Percentiles rank a stretch among this genome's conserved stretches.
Evolutionary conservation across 2,113 vertebrate species (phyloP).

Genomic region (Pagrus major): DNA sequence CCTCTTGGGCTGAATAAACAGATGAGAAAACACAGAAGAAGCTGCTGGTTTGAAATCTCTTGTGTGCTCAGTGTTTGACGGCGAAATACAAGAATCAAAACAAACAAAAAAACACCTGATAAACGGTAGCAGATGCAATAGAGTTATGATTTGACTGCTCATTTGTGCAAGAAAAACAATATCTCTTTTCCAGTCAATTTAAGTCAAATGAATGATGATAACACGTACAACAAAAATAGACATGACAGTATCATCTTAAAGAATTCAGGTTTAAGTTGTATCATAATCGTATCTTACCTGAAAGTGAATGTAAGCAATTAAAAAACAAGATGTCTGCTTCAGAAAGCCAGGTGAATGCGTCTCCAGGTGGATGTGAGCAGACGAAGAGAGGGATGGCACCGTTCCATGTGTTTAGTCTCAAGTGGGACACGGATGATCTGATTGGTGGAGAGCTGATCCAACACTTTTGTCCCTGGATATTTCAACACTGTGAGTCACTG

Average conservation of each 20-base stretch:
- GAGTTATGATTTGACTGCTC: neutral
- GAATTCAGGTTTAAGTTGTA: neutral
- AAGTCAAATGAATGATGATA: neutral
- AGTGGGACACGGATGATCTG: slow-evolving; percentile 21
- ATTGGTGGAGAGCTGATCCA: slow-evolving; percentile 61
- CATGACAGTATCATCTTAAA: neutral
- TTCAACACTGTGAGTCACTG: slow-evolving; percentile 17
- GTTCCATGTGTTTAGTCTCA: slow-evolving; percentile 37
- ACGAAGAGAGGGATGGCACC: slow-evolving; percentile 19
- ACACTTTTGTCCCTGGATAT: slow-evolving; percentile 42
- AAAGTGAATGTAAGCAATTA: neutral
- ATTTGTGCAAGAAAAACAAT: neutral
- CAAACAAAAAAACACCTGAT: slow-evolving; percentile 20
- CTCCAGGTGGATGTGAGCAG: slow-evolving; percentile 33
- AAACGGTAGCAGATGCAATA: neutral
- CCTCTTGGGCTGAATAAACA: slow-evolving; percentile 51
- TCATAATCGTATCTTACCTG: slow-evolving; percentile 19
- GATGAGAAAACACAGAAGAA: slow-evolving; percentile 46
- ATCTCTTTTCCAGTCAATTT: neutral
- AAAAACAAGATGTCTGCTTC: slow-evolving; percentile 32
- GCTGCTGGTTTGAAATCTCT: slow-evolving; percentile 37
- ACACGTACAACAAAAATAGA: neutral
- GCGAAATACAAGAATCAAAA: slow-evolving; percentile 27
- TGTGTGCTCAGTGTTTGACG: slow-evolving; percentile 25
- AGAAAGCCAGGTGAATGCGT: slow-evolving; percentile 37